A percentile compares a stretch with the other conserved stretches of the same genome.
These are phyloP conservation scores for Oasisia sp. DNA, from an alignment of 2,888 invertebrate genomes.

Conservation along the genomic window DNA sequence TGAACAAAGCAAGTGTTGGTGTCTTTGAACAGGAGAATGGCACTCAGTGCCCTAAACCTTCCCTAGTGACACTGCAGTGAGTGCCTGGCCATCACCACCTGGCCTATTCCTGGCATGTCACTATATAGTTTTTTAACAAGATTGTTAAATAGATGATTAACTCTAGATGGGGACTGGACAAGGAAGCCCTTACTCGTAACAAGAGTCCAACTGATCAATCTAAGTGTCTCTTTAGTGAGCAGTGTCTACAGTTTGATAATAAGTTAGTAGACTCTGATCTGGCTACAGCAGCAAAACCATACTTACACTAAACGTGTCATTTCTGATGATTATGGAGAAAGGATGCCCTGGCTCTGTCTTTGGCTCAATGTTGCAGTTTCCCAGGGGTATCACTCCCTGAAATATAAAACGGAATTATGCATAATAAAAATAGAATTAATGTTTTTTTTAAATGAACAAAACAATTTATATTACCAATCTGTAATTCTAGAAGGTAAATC, in stretches of 20 bases:
- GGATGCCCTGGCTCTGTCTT: constrained; percentile 47
- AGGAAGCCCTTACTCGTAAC: no score
- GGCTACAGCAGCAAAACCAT: neutral
- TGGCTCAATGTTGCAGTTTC: constrained; percentile 51
- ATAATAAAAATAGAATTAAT: no score
- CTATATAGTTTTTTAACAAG: neutral
- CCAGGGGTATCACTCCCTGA: constrained; percentile 61
- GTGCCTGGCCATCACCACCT: no score
- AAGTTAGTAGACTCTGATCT: neutral
- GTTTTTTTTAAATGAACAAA: neutral
- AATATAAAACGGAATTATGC: constrained; percentile 27
- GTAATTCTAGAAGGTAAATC: no score
- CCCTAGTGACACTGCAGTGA: neutral
- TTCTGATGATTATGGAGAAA: constrained; percentile 42
- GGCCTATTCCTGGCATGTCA: neutral
- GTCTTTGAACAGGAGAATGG: no score
- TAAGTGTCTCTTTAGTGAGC: neutral
- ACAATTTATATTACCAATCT: no score
- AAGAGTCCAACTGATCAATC: no score
- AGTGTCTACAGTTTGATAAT: neutral
- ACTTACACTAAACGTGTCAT: constrained; percentile 51
- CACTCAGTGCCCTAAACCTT: neutral
- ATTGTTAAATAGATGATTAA: no score
- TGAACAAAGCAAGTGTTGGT: no score
- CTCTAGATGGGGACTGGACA: no score